Percentiles rank a stretch among this genome's conserved stretches.
These are phyloP conservation scores for Takifugu rubripes DNA, from an alignment of 2,797 vertebrate species.

Conservation along the genomic window DNA sequence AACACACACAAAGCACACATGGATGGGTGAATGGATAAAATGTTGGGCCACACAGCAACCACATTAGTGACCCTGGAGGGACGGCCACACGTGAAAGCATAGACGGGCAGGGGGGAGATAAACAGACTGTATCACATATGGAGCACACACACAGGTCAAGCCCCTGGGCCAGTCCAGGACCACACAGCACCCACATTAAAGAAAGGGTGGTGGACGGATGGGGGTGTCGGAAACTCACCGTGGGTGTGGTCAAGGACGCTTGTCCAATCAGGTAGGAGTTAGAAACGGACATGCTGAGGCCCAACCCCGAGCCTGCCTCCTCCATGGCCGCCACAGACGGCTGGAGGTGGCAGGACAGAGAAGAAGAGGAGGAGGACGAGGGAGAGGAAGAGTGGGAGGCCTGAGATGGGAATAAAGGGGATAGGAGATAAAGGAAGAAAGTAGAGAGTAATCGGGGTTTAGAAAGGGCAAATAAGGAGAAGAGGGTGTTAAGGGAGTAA, in stretches of 20 bases:
- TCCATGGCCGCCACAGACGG: conserved; percentile 88
- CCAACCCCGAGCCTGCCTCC: conserved; percentile 87
- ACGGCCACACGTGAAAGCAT: conserved; percentile 3
- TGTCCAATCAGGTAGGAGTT: conserved; percentile 98
- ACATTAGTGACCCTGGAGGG: conserved; percentile 14
- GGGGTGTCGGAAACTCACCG: conserved; percentile 60
- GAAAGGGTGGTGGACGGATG: conserved; percentile 22
- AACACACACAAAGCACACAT: conserved; percentile 39
- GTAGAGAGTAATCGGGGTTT: conserved; percentile 50
- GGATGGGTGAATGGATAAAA: conserved; percentile 31
- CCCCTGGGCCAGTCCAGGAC: conserved; percentile 38
- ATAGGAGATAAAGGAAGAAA: conserved; percentile 38
- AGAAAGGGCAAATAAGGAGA: conserved; percentile 22
- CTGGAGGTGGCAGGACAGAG: conserved; percentile 97
- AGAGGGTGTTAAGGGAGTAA: conserved; percentile 33
- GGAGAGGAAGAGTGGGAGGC: conserved; percentile 83
- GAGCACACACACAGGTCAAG: conserved; percentile 38
- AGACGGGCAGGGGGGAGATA: conserved; percentile 4
- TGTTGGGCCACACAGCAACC: conserved; percentile 44
- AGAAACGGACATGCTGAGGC: conserved; percentile 98
- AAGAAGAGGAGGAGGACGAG: conserved; percentile 92
- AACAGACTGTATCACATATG: conserved; percentile 38
- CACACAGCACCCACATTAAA: conserved; percentile 52
- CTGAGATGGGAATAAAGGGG: conserved; percentile 70
- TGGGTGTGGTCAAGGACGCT: conserved; percentile 87